Evolutionary conservation across 2,888 invertebrate species (phyloP).

Genomic region (Clitarchus hookeri): DNA sequence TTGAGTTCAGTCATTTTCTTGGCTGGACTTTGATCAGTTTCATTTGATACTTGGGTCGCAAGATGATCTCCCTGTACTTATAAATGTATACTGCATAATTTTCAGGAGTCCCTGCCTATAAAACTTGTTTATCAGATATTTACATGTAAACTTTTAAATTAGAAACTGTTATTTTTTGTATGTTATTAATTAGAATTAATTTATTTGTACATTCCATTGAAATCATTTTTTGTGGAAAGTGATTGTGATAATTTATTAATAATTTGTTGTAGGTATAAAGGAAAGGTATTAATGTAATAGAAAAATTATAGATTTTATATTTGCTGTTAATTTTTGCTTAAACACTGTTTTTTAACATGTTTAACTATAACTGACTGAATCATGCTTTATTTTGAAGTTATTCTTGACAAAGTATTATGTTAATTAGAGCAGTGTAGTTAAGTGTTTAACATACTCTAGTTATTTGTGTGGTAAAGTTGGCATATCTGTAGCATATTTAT

Average conservation of each 20-base stretch:
- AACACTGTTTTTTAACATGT: not conserved
- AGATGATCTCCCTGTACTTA: not conserved
- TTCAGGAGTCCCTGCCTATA: not conserved
- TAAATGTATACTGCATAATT: not conserved
- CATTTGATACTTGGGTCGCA: too few relatives aligned
- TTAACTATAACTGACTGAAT: not conserved
- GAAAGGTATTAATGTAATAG: not conserved
- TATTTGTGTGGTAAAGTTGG: not conserved
- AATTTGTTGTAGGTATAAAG: not conserved
- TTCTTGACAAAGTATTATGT: not conserved
- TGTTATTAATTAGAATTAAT: not conserved
- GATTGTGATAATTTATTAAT: not conserved
- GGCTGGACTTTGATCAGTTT: too few relatives aligned
- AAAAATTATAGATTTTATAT: slow-evolving; percentile 4
- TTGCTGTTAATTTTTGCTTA: not conserved
- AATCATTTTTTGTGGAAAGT: not conserved
- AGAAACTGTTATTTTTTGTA: not conserved
- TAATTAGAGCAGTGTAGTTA: not conserved
- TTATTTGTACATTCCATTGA: not conserved
- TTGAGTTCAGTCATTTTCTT: too few relatives aligned
- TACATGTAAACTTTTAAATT: not conserved
- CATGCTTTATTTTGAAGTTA: not conserved
- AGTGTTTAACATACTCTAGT: not conserved
- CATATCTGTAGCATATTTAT: not conserved
- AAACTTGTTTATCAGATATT: not conserved